Evolutionary conservation across 2,888 invertebrate species (phyloP).

Genomic region (Adineta ricciae): DNA sequence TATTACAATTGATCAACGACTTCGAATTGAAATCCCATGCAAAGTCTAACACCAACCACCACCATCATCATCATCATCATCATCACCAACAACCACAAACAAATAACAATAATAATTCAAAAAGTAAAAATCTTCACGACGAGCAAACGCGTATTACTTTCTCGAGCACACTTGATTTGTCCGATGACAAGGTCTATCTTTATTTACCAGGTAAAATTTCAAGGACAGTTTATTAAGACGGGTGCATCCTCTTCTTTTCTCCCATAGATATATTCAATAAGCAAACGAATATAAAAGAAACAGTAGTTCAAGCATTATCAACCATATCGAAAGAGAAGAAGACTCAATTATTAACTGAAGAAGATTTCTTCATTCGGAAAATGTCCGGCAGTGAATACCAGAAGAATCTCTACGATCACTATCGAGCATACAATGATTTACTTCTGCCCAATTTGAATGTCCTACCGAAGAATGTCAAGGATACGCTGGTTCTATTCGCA

Average conservation of each 20-base stretch:
- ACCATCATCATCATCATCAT: too few relatives aligned
- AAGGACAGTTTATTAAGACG: not conserved
- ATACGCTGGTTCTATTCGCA: constrained; percentile 31
- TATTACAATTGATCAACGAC: not conserved
- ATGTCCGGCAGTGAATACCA: not conserved
- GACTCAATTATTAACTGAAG: constrained; percentile 28
- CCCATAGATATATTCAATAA: not conserved
- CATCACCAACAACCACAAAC: too few relatives aligned
- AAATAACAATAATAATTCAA: not conserved
- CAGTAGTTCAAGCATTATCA: not conserved
- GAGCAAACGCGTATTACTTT: constrained; percentile 18
- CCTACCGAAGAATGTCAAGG: constrained; percentile 29
- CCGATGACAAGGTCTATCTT: constrained; percentile 18
- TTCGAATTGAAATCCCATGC: not conserved
- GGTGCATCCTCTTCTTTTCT: not conserved
- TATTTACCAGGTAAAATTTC: constrained; percentile 14
- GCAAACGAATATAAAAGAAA: constrained; percentile 20
- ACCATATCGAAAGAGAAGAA: not conserved
- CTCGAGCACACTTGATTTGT: not conserved
- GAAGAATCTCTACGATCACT: constrained; percentile 28
- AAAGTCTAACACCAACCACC: not conserved
- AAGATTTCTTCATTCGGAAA: constrained; percentile 28
- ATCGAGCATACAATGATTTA: constrained; percentile 31
- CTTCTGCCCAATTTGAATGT: constrained; percentile 31
- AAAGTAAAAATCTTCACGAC: not conserved